A percentile compares a stretch with the other conserved stretches of the same genome.
Evolutionary conservation across 2,888 invertebrate genomes (phyloP).

Genomic region (Eutolmus rufibarbis): DNA sequence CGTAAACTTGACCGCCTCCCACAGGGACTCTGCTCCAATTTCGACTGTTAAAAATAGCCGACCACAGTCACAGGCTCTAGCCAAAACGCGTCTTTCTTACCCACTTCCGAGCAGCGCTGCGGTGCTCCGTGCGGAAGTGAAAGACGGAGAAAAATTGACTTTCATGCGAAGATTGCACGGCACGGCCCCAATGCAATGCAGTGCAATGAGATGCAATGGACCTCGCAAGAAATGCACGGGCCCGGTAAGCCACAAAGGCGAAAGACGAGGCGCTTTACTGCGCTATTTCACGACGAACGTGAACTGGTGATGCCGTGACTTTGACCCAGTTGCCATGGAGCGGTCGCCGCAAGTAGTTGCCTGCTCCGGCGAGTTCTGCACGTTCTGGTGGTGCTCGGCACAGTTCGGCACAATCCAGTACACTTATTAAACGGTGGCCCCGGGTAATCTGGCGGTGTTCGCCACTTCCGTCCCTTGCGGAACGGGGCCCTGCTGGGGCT

Average conservation of each 20-base stretch:
- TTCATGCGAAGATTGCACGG: not conserved
- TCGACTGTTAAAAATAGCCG: not conserved
- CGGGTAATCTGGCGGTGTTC: not conserved
- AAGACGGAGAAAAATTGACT: not conserved
- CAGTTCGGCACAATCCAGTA: not conserved
- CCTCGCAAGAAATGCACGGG: not conserved
- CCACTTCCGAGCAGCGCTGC: not conserved
- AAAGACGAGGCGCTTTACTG: not conserved
- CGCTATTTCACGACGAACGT: not conserved
- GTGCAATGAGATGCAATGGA: not conserved
- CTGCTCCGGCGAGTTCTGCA: not conserved
- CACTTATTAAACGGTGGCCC: not conserved
- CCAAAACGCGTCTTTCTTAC: not conserved
- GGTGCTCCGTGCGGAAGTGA: not conserved
- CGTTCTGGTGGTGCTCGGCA: not conserved
- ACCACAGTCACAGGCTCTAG: not conserved
- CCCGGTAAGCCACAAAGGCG: not conserved
- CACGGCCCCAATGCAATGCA: not conserved
- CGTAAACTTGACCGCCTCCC: not conserved
- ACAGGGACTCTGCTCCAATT: not conserved
- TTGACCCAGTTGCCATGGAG: not conserved
- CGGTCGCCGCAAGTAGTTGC: not conserved
- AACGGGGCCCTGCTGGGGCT: not conserved
- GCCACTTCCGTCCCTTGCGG: not conserved
- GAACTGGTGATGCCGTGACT: constrained; percentile 7